These are phyloP conservation scores for Acanthosoma haemorrhoidale DNA, from an alignment of 2,888 invertebrate genomes.

Conservation along the genomic window DNA sequence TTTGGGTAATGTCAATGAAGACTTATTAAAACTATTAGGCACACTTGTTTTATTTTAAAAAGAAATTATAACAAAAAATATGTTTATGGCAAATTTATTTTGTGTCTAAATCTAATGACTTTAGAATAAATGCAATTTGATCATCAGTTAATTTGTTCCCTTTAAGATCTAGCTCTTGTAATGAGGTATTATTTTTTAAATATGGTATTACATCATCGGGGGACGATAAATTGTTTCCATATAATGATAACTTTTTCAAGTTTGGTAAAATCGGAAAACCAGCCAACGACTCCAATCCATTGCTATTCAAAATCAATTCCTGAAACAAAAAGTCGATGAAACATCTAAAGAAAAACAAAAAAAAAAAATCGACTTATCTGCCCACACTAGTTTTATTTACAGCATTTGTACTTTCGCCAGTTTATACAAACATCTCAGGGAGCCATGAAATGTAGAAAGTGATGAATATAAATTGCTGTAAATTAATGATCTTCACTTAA, in stretches of 20 bases:
- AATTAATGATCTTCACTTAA: too few species aligned
- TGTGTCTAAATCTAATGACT: background rate
- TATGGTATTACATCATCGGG: conserved; percentile 14
- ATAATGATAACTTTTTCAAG: conserved; percentile 49
- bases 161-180: background rate
- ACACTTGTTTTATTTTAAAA: too few species aligned
- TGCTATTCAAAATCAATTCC: conserved; percentile 34
- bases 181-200: background rate
- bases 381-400: background rate
- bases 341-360: conserved; percentile 27
- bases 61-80: background rate
- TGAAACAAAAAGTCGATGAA: conserved; percentile 28
- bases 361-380: background rate
- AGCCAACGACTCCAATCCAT: conserved; percentile 44
- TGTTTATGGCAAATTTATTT: background rate
- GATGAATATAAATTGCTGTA: too few species aligned
- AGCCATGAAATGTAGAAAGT: too few species aligned
- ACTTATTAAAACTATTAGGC: too few species aligned
- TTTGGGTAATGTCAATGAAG: too few species aligned
- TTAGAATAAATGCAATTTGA: background rate
- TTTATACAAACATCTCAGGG: too few species aligned
- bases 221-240: conserved; percentile 31
- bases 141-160: background rate
- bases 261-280: conserved; percentile 51
- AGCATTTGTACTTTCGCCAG: too few species aligned